These are phyloP conservation scores for Leucophenga varia DNA, from an alignment of 1,140 invertebrate species.

Conservation along the genomic window DNA sequence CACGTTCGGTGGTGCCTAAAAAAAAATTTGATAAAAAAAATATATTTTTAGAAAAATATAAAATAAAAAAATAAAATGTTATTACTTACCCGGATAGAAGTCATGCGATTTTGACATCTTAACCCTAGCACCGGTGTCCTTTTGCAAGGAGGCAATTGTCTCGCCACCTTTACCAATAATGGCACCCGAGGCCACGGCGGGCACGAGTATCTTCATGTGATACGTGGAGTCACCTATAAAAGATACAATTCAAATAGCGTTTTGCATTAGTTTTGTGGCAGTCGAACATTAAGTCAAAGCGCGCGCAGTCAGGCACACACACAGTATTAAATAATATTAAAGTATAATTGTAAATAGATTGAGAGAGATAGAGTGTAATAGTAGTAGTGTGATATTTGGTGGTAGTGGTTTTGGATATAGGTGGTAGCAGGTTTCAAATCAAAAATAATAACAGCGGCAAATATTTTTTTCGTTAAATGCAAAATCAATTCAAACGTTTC, in stretches of 20 bases:
- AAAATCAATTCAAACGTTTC: too few relatives aligned
- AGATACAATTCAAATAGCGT: slow-evolving; percentile 20
- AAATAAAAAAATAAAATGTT: slow-evolving; percentile 11
- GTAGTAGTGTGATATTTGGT: slow-evolving; percentile 10
- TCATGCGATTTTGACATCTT: slow-evolving; percentile 99
- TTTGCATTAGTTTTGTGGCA: slow-evolving; percentile 19
- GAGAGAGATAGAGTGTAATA: too few relatives aligned
- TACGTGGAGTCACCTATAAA: slow-evolving; percentile 71
- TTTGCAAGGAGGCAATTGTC: slow-evolving; percentile 94
- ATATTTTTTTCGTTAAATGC: too few relatives aligned
- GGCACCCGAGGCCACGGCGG: slow-evolving; percentile 91
- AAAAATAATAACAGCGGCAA: slow-evolving; percentile 50
- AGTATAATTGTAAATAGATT: too few relatives aligned
- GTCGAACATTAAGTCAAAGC: not conserved
- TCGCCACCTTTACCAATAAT: slow-evolving; percentile 98
- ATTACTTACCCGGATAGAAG: slow-evolving; percentile 95
- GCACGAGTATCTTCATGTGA: slow-evolving; percentile 95
- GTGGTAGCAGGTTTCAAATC: slow-evolving; percentile 34
- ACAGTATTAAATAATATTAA: too few relatives aligned
- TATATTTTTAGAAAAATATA: not conserved
- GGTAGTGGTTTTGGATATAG: slow-evolving; percentile 6
- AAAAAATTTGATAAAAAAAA: slow-evolving; percentile 24
- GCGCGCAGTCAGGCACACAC: not conserved
- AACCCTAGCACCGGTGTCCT: slow-evolving; percentile 90
- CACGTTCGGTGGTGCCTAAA: slow-evolving; percentile 92